Evolutionary conservation across 2,888 invertebrate species (phyloP).

Genomic region (Aporophyla lueneburgensis): DNA sequence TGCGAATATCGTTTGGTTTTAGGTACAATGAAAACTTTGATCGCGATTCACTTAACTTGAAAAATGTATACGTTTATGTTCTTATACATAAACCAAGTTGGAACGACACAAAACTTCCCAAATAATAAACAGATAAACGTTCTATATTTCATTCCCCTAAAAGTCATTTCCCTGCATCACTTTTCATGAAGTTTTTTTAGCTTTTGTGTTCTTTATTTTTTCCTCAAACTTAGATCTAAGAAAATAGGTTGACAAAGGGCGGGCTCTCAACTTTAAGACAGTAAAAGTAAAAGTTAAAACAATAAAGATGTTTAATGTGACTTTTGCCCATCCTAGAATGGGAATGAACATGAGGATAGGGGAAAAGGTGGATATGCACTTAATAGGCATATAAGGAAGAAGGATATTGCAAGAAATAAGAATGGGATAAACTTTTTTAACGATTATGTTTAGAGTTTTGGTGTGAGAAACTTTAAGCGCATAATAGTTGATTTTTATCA

Average conservation of each 20-base stretch:
- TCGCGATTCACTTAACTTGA: neutral
- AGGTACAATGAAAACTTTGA: neutral
- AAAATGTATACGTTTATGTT: neutral
- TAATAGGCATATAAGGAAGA: neutral
- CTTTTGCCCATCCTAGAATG: neutral
- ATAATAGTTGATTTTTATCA: neutral
- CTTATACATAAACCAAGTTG: neutral
- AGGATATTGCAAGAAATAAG: neutral
- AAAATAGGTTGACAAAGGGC: slow-evolving; percentile 3
- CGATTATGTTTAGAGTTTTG: neutral
- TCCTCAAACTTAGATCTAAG: slow-evolving; percentile 27
- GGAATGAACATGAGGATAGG: neutral
- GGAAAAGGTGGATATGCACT: neutral
- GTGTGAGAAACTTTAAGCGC: neutral
- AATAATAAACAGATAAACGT: neutral
- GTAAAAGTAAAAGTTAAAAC: slow-evolving; percentile 37
- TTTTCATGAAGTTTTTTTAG: slow-evolving; percentile 9
- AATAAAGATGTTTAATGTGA: slow-evolving; percentile 36
- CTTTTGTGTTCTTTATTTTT: slow-evolving; percentile 24
- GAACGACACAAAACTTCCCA: neutral
- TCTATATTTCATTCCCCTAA: neutral
- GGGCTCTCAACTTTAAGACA: neutral
- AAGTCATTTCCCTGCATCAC: slow-evolving; percentile 20
- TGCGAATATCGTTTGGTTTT: neutral
- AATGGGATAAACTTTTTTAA: neutral